phyloP scores from a whole-genome alignment of 2,888 invertebrate species.

The Cyclophora albipunctata region DNA sequence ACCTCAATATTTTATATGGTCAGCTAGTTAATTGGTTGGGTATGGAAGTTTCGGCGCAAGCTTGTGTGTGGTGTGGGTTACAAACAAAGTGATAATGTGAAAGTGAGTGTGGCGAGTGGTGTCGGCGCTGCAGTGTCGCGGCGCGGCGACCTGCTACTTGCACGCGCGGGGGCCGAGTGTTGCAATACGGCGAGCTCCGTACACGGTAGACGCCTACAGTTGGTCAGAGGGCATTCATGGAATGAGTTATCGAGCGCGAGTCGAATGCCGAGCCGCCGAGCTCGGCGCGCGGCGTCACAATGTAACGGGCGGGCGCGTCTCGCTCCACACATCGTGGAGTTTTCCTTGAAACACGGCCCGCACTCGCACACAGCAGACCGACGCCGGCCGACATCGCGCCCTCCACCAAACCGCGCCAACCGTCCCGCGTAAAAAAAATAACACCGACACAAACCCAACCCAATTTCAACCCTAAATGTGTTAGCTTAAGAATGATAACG shows the following conservation, averaged over 20 bases:
- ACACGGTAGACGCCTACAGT: slow-evolving; percentile 10
- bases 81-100: slow-evolving; percentile 32
- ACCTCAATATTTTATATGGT: no score
- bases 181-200: slow-evolving; percentile 30
- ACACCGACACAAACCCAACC: slow-evolving; percentile 39
- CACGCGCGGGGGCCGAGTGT: slow-evolving; percentile 20
- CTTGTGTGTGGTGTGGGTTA: slow-evolving; percentile 17
- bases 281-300: slow-evolving; percentile 24
- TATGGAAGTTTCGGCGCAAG: slow-evolving; percentile 22
- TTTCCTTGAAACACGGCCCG: slow-evolving; percentile 61
- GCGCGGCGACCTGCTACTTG: slow-evolving; percentile 28
- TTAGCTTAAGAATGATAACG: slow-evolving; percentile 50
- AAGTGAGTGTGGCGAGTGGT: slow-evolving; percentile 43
- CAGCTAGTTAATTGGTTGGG: no score
- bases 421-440: slow-evolving; percentile 69
- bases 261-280: neutral
- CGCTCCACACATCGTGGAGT: slow-evolving; percentile 41
- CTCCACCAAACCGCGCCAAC: slow-evolving; percentile 56
- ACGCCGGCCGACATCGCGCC: slow-evolving; percentile 49
- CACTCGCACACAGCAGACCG: slow-evolving; percentile 24
- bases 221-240: slow-evolving; percentile 36
- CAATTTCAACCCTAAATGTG: slow-evolving; percentile 54
- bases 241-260: slow-evolving; percentile 33
- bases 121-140: slow-evolving; percentile 22
- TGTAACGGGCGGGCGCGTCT: slow-evolving; percentile 38